A percentile compares a stretch with the other conserved stretches of the same genome.
Evolutionary conservation across 2,113 vertebrate species (phyloP).

Genomic region (Chamaetylas fuelleborni): DNA sequence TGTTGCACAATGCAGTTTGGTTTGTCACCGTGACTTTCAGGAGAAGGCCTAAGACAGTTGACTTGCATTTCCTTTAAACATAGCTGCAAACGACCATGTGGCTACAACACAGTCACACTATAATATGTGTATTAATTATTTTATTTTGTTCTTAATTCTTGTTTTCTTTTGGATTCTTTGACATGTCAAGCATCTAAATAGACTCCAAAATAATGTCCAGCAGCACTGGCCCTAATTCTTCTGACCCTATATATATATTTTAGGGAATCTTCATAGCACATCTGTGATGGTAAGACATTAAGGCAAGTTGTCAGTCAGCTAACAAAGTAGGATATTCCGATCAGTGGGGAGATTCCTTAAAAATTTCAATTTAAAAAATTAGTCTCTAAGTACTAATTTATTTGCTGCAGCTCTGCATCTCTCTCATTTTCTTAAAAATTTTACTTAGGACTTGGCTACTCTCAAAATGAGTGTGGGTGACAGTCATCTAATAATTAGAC

Average conservation of each 20-base stretch:
- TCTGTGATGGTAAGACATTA: neutral
- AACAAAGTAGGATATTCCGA: neutral
- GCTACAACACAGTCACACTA: constrained; percentile 16
- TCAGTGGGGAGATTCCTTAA: neutral
- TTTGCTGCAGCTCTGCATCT: neutral
- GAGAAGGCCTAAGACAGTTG: constrained; percentile 13
- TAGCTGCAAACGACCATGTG: constrained; percentile 31
- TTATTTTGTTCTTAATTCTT: neutral
- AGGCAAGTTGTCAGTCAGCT: constrained; percentile 16
- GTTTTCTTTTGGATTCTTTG: neutral
- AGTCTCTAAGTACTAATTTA: neutral
- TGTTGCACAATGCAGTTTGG: constrained; percentile 42
- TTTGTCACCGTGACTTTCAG: constrained; percentile 36
- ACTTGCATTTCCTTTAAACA: neutral
- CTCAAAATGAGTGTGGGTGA: constrained; percentile 16
- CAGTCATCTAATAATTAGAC: constrained; percentile 16
- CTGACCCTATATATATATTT: neutral
- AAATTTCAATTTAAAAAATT: constrained; percentile 14
- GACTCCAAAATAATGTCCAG: constrained; percentile 9
- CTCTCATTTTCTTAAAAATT: constrained; percentile 2
- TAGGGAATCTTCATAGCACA: neutral
- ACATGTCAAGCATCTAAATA: neutral
- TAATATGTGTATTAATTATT: neutral
- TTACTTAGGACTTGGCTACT: neutral
- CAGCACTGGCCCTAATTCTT: constrained; percentile 5